Conservation (phyloP, 2,113 vertebrate species). For the Microtus oregoni region DNA sequence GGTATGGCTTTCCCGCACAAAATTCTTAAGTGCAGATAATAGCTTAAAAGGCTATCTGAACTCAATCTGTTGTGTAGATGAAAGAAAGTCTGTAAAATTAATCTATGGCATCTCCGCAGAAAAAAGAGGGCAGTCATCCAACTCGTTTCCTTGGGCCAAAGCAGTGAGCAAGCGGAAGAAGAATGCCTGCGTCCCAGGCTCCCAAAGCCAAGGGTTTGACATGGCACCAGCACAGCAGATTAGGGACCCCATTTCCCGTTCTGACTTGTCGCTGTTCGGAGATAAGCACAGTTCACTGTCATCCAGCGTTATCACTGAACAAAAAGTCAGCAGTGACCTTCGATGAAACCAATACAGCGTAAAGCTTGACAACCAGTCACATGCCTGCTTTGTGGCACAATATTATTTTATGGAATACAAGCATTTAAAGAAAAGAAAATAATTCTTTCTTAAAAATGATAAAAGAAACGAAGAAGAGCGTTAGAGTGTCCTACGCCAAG, state of each 20-base stretch:
- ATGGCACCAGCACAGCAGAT: background rate
- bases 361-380: background rate
- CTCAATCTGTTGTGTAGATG: constrained; percentile 78
- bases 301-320: constrained; percentile 21
- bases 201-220: constrained; percentile 50
- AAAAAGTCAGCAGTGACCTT: background rate
- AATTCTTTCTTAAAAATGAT: background rate
- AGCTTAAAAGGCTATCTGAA: constrained; percentile 82
- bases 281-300: background rate
- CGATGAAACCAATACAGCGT: background rate
- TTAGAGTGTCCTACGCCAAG: background rate
- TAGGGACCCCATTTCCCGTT: constrained; percentile 48
- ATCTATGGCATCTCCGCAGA: constrained; percentile 79
- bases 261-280: constrained; percentile 59
- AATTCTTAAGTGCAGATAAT: constrained; percentile 80
- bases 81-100: constrained; percentile 85
- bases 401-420: constrained; percentile 17
- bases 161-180: constrained; percentile 70
- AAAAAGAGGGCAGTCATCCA: constrained; percentile 70
- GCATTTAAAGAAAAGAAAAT: constrained; percentile 42
- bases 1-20: constrained; percentile 64
- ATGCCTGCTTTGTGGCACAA: background rate
- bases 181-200: constrained; percentile 70
- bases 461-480: background rate
- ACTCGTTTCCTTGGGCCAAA: constrained; percentile 74